Evolutionary conservation across 2,888 invertebrate species (phyloP), one percentile per base, ranked within the genome.

Genomic region (Zhuqinia jingwanae): DNA sequence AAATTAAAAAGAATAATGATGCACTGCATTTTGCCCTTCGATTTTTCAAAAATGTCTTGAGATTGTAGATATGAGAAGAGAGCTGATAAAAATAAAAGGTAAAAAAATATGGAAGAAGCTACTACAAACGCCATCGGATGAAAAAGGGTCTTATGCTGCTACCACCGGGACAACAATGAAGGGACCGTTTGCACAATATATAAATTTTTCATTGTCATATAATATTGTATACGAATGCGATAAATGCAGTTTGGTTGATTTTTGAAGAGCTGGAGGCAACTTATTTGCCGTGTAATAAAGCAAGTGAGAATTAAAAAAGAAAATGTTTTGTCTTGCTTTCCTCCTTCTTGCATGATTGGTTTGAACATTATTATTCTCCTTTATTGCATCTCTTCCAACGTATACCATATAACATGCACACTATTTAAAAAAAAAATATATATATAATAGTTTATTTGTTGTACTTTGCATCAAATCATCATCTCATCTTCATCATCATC

Each of bases 141-240:
- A 20, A 58, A 3, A 58, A 58, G n/a, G 36, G 5, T 36, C 5
- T 36, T 36, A 36, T n/a, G 53, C 15, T 15, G 22, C 1, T 13
- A 11, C 63, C 22, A 36, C 5, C 17, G 22, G 20, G 2, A 2
- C 70, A 47, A 17, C 0, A 25, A 22, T 22, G 15, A 70, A 80
- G 22, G 50, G 80, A 22, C 25, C 68, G 68, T 80, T 80, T 68
- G 80, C 80, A 79, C 63, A 70, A 70, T 70, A 45, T 63, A 22
- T 79, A 63, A 36, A 65, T 79, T 63, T 36, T 42, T 79, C 27
- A 63, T 65, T 79, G 79, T 79, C 79, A 79, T 79, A 65, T 79
- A 63, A 79, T 79, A 65, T 79, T 79, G 70, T 70, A 2, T 50
- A n/a, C 13, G 47, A 53, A 68, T 56, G 68, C 30, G 80, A 53